These are phyloP conservation scores for Dinocampus coccinellae DNA, from an alignment of 2,888 invertebrate genomes.

Conservation along the genomic window DNA sequence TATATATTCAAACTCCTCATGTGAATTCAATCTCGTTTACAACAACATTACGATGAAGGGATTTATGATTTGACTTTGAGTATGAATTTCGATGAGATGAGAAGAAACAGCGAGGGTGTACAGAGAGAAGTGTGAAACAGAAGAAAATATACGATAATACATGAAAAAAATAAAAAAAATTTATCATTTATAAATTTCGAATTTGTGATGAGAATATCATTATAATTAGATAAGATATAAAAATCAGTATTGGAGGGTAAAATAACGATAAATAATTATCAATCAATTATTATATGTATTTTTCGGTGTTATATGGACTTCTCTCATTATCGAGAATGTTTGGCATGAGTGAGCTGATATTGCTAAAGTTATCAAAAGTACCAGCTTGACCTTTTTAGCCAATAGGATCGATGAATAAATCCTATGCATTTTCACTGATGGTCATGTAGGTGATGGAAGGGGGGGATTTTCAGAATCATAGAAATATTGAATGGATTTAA, in stretches of 20 bases:
- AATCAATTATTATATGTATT: slow-evolving; percentile 17
- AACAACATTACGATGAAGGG: not conserved
- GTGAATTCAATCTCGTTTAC: not conserved
- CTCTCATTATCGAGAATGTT: slow-evolving; percentile 3
- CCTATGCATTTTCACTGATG: slow-evolving; percentile 1
- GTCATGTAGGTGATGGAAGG: not conserved
- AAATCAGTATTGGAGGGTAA: no score
- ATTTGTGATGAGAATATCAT: no score
- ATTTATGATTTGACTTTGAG: not conserved
- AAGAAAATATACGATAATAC: not conserved
- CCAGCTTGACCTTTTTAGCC: slow-evolving; percentile 23
- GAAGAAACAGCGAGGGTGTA: not conserved
- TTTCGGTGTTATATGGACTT: slow-evolving; percentile 12
- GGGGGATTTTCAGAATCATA: not conserved
- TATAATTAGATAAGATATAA: no score
- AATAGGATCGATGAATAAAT: not conserved
- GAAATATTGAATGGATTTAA: slow-evolving; percentile 23
- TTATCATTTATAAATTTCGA: not conserved
- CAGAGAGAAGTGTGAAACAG: not conserved
- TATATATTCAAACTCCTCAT: not conserved
- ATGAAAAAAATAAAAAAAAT: not conserved
- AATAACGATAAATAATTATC: no score
- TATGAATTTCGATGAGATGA: not conserved
- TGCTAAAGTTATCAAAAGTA: slow-evolving; percentile 24
- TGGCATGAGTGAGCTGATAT: slow-evolving; percentile 21